Evolutionary conservation across 35 echinoderm and acorn worm genomes (phyloP).

Genomic region (Ophioderma brevispina): DNA sequence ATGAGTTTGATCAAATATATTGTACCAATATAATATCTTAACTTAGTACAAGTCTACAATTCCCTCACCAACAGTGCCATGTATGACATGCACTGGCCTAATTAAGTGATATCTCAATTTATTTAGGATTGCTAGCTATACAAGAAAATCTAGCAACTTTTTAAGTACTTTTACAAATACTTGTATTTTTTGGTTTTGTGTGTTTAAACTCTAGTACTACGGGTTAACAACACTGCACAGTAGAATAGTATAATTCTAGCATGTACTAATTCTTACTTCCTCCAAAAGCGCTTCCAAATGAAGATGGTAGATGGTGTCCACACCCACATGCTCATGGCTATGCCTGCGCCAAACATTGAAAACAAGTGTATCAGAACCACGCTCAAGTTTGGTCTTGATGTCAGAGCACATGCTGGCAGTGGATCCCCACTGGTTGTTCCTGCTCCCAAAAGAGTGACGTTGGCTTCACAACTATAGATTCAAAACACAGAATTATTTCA

Average conservation of each 20-base stretch:
- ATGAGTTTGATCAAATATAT: too few species aligned
- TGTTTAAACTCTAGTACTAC: neutral
- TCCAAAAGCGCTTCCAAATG: slow-evolving; percentile 91
- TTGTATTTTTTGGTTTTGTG: neutral
- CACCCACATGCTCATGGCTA: slow-evolving; percentile 99
- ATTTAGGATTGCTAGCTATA: too few species aligned
- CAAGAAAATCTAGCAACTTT: neutral
- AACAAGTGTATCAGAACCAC: slow-evolving; percentile 85
- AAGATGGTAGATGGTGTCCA: slow-evolving; percentile 90
- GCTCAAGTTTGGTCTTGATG: slow-evolving; percentile 62
- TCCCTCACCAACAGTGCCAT: too few species aligned
- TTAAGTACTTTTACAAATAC: neutral
- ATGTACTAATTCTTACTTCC: too few species aligned
- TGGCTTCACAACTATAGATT: slow-evolving; percentile 86
- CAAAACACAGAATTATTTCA: too few species aligned
- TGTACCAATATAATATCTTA: too few species aligned
- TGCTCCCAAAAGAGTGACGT: slow-evolving; percentile 70
- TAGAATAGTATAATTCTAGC: too few species aligned
- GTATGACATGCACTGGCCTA: too few species aligned
- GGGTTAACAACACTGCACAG: too few species aligned
- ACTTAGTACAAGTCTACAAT: too few species aligned
- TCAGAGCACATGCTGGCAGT: slow-evolving; percentile 58
- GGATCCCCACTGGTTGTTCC: neutral
- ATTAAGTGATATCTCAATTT: too few species aligned
- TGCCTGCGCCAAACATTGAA: slow-evolving; percentile 96